Evolutionary conservation across 35 echinoderm and acorn worm species (phyloP).

Genomic region (Heliocidaris erythrogramma): DNA sequence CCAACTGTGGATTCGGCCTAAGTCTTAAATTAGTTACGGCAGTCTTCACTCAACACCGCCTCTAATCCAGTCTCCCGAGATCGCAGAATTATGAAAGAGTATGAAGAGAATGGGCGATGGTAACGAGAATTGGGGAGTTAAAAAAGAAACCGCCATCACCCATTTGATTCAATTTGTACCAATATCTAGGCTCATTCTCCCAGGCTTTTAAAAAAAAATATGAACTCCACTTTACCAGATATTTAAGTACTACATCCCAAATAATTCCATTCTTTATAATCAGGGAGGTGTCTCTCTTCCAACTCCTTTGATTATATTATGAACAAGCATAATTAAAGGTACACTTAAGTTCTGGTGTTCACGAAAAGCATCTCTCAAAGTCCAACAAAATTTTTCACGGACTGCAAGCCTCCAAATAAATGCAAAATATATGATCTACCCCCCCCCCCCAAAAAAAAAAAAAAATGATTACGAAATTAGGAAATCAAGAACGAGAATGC

Average conservation of each 20-base stretch:
- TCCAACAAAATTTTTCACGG: too few species aligned
- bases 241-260: too few species aligned
- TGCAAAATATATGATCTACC: too few species aligned
- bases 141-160: not conserved
- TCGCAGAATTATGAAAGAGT: not conserved
- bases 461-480: not conserved
- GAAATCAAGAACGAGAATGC: not conserved
- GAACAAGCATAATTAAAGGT: too few species aligned
- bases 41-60: not conserved
- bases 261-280: too few species aligned
- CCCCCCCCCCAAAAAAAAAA: too few species aligned
- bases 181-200: not conserved
- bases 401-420: too few species aligned
- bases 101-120: not conserved
- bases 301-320: too few species aligned
- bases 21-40: not conserved
- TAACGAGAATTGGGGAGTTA: not conserved
- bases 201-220: not conserved
- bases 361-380: too few species aligned
- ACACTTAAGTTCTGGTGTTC: too few species aligned
- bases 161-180: conserved; percentile 12
- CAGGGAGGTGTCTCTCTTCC: too few species aligned
- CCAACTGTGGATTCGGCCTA: not conserved
- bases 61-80: not conserved
- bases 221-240: too few species aligned